These are phyloP conservation scores for Porites divaricata DNA, from an alignment of 92 coral and sea anemone species.

Conservation along the genomic window DNA sequence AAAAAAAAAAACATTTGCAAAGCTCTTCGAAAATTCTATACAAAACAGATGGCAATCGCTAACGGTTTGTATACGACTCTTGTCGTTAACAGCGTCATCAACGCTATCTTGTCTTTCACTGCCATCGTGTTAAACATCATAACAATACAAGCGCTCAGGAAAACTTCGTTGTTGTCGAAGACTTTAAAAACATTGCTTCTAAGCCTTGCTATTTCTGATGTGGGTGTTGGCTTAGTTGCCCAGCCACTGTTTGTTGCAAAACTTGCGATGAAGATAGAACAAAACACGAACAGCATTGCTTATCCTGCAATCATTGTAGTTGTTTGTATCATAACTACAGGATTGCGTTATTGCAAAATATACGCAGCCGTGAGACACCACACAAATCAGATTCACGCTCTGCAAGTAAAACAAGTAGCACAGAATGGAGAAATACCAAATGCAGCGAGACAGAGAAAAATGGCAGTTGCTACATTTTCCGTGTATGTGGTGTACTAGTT, in stretches of 20 bases:
- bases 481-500: background rate
- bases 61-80: too few relatives aligned
- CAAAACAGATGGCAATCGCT: too few relatives aligned
- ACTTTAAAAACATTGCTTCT: constrained; percentile 1
- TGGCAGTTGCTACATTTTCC: background rate
- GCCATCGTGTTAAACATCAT: background rate
- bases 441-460: background rate
- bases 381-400: too few relatives aligned
- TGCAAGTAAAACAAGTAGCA: too few relatives aligned
- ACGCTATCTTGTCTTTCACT: background rate
- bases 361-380: too few relatives aligned
- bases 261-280: background rate
- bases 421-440: background rate
- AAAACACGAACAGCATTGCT: background rate
- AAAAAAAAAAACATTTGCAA: too few relatives aligned
- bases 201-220: constrained; percentile 6
- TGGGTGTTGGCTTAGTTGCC: constrained; percentile 5
- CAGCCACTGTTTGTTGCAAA: background rate
- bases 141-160: constrained; percentile 7
- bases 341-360: too few relatives aligned
- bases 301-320: background rate
- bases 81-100: background rate
- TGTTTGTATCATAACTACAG: background rate
- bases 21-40: too few relatives aligned
- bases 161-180: constrained; percentile 1